These are phyloP conservation scores for Hippocampus mohnikei DNA, from an alignment of 2,113 vertebrate genomes.

Conservation along the genomic window DNA sequence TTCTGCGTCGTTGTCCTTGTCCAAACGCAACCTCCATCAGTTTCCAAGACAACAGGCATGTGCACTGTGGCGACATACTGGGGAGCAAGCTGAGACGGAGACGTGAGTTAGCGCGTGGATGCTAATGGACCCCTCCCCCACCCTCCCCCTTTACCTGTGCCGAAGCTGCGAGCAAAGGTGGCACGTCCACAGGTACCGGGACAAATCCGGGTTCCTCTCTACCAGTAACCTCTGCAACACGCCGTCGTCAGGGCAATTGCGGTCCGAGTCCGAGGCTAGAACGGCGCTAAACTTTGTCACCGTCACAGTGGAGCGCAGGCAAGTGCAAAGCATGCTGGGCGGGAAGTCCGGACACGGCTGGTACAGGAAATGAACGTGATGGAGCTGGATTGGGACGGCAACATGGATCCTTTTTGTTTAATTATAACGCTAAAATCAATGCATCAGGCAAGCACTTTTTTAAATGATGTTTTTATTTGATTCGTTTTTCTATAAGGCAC, in stretches of 20 bases:
- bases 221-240: constrained; percentile 72
- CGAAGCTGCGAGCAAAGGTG: constrained; percentile 50
- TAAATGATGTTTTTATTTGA: too few species aligned
- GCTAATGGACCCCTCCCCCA: not conserved
- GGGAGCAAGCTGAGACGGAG: constrained; percentile 50
- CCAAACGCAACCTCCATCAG: constrained; percentile 62
- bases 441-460: too few species aligned
- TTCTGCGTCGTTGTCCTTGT: not conserved
- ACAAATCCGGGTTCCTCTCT: constrained; percentile 67
- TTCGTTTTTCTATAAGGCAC: too few species aligned
- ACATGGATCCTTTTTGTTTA: not conserved
- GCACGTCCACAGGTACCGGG: constrained; percentile 78
- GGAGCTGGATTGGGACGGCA: constrained; percentile 64
- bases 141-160: constrained; percentile 52
- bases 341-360: constrained; percentile 68
- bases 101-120: constrained; percentile 1
- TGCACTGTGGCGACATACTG: constrained; percentile 41
- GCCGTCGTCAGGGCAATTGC: constrained; percentile 42
- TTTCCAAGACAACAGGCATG: constrained; percentile 61
- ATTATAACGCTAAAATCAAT: too few species aligned
- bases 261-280: not conserved
- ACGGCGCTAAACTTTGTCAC: constrained; percentile 76
- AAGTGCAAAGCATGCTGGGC: constrained; percentile 75
- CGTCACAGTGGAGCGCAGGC: constrained; percentile 74
- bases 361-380: constrained; percentile 78